Evolutionary conservation across 1,140 invertebrate species (phyloP).

Genomic region (Drosophila novamexicana): DNA sequence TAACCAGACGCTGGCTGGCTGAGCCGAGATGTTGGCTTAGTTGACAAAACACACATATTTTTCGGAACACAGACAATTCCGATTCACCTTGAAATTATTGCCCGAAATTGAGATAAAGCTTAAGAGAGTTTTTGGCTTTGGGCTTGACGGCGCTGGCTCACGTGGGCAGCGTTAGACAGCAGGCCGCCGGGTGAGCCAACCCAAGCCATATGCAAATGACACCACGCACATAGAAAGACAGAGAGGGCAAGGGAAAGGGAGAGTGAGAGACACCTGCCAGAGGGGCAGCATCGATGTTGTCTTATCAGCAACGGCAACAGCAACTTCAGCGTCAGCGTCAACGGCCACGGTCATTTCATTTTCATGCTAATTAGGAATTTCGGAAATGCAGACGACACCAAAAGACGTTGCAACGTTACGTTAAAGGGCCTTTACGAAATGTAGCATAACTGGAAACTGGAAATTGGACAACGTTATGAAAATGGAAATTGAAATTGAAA

Average conservation of each 20-base stretch:
- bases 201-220: constrained; percentile 1
- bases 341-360: constrained; percentile 49
- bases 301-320: constrained; percentile 29
- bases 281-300: not conserved
- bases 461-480: constrained; percentile 30
- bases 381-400: constrained; percentile 62
- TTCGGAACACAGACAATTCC: constrained; percentile 30
- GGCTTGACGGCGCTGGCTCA: not conserved
- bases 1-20: constrained; percentile 13
- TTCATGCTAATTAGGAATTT: constrained; percentile 74
- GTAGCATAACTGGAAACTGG: constrained; percentile 34
- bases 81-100: constrained; percentile 54
- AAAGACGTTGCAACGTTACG: constrained; percentile 27
- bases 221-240: not conserved
- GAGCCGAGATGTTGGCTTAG: constrained; percentile 16
- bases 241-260: constrained; percentile 1
- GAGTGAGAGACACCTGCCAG: constrained; percentile 37
- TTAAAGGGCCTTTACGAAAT: constrained; percentile 34
- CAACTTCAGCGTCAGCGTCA: constrained; percentile 1
- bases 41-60: constrained; percentile 29
- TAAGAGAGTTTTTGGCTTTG: constrained; percentile 7
- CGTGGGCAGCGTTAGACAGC: constrained; percentile 26
- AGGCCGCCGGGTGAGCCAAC: constrained; percentile 16
- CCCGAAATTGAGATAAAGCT: constrained; percentile 21
- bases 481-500: constrained; percentile 18